Conservation (phyloP, 2,888 invertebrate genomes). For the Schizotus pectinicornis region DNA sequence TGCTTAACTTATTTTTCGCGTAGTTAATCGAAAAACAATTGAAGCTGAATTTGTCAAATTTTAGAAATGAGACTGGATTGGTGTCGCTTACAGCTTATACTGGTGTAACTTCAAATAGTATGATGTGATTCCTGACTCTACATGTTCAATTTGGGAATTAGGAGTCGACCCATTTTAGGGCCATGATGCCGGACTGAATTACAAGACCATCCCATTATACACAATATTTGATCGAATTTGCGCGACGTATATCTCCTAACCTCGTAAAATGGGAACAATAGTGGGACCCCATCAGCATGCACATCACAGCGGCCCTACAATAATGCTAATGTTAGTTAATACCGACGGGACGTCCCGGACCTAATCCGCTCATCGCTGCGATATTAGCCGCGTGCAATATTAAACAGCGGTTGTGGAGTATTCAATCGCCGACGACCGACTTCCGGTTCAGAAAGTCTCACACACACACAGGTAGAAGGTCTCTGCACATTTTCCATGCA, state of each 20-base stretch:
- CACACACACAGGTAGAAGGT: slow-evolving; percentile 4
- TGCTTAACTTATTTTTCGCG: too few relatives aligned
- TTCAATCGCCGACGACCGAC: slow-evolving; percentile 42
- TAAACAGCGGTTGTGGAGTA: slow-evolving; percentile 47
- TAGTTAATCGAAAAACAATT: too few relatives aligned
- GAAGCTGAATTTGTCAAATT: too few relatives aligned
- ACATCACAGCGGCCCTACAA: slow-evolving; percentile 40
- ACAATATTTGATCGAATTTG: slow-evolving; percentile 27
- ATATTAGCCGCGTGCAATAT: slow-evolving; percentile 49
- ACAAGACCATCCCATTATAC: neutral
- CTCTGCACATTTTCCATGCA: slow-evolving; percentile 12
- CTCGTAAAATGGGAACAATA: slow-evolving; percentile 33
- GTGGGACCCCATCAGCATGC: slow-evolving; percentile 32
- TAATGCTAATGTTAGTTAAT: slow-evolving; percentile 50
- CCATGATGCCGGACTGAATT: too few relatives aligned
- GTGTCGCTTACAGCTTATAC: too few relatives aligned
- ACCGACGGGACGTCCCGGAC: slow-evolving; percentile 44
- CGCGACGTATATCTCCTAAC: slow-evolving; percentile 20
- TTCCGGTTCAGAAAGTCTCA: slow-evolving; percentile 19
- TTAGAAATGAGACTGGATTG: too few relatives aligned
- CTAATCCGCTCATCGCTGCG: slow-evolving; percentile 45
- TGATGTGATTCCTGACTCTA: too few relatives aligned
- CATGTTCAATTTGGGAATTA: too few relatives aligned
- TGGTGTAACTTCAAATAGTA: too few relatives aligned
- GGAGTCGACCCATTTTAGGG: too few relatives aligned